Percentiles rank a stretch among this genome's conserved stretches.
phyloP scores from a whole-genome alignment of 2,113 vertebrate genomes.

The Trogon melanurus region DNA sequence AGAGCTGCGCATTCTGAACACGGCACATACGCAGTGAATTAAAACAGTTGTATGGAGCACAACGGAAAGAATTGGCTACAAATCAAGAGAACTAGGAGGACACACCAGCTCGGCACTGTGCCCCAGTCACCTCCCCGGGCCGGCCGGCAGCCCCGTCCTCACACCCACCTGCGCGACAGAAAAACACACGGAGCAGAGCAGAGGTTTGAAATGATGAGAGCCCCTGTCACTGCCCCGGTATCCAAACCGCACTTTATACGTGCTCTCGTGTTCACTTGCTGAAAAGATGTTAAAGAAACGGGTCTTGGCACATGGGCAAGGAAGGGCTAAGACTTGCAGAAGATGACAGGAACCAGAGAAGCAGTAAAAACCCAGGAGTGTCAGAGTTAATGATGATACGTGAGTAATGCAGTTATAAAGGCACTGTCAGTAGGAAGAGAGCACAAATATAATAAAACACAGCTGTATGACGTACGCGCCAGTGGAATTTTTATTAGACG shows the following conservation, averaged over 20 bases:
- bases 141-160: no score
- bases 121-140: background rate
- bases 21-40: rapidly evolving
- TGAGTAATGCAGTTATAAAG: constrained; percentile 47
- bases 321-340: background rate
- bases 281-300: background rate
- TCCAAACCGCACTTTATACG: background rate
- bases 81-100: rapidly evolving
- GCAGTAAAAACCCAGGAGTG: constrained; percentile 54
- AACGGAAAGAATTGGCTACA: rapidly evolving
- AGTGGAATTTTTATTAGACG: constrained; percentile 68
- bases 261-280: background rate
- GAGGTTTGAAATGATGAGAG: background rate
- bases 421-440: constrained; percentile 61
- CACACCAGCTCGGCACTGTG: background rate
- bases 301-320: constrained; percentile 17
- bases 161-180: background rate
- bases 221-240: background rate
- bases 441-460: constrained; percentile 49
- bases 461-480: constrained; percentile 40
- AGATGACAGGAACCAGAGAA: constrained; percentile 17
- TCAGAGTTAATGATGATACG: constrained; percentile 57
- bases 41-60: background rate
- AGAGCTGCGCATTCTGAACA: background rate
- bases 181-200: background rate